Base-by-base conservation (phyloP, 2,888 invertebrate genomes). In the Aphodius granarius region DNA sequence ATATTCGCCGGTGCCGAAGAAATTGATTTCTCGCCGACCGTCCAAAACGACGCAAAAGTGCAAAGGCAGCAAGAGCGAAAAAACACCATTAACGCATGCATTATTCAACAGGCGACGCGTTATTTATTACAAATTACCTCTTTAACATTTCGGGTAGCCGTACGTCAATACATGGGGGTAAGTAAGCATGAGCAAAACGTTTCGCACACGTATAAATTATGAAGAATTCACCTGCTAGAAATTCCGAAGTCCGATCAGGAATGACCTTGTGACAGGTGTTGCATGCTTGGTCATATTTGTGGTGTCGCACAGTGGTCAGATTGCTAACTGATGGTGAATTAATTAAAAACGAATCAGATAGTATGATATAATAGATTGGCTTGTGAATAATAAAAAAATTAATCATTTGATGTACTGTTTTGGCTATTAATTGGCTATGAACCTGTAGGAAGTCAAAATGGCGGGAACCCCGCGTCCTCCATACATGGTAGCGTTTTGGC, bases 101-200 rank as follows among this genome's bases (percentile, higher is more conserved):
- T 72, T 63, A 72, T 72, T 72, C 63, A 72, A 63, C 63, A 68
- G 72, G 21, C 72, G 63, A 63, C 68, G n/a, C 15, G 63, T 72
- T 72, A 72, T 72, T 72, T 72, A 72, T 72, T 72, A 72, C 72
- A 72, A 72, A 72, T 72, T 72, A 63, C 63, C 72, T 72, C 63
- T 63, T 72, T 72, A 62, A 21, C 63, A 62, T 66, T 23, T 65
- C 23, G 66, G 73, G 62, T 43, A 43, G 43, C 43, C 43, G 43
- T 43, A 43, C 43, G 43, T 43, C 43, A 43, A 43, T 43, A 43
- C 43, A 43, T 43, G 43, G 13, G 43, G 43, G 43, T 43, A 9
- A 13, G 43, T 43, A 43, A 43, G 43, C 43, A 43, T 13, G 43
- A 43, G 43, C 43, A 43, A 43, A 43, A 43, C 43, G 43, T 9